Evolutionary conservation across 2,113 vertebrate species (phyloP).

Genomic region (Pogonocichla stellata): DNA sequence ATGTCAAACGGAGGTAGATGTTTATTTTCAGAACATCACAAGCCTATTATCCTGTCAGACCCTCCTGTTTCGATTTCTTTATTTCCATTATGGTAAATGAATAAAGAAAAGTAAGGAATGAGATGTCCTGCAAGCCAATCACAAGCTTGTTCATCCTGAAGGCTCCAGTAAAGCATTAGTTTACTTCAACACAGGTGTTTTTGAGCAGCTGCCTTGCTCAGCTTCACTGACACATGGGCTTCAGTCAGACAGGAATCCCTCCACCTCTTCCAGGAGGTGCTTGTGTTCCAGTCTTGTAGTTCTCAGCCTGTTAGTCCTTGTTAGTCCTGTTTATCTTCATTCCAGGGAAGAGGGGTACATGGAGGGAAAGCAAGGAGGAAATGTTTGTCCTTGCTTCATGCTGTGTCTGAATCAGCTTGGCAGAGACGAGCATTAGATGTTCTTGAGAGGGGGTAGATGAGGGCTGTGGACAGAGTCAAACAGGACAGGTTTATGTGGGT

Average conservation of each 20-base stretch:
- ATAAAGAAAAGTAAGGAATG: background rate
- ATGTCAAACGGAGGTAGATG: slow-evolving; percentile 8
- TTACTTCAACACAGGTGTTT: accelerated
- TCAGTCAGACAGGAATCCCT: background rate
- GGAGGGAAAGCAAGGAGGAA: background rate
- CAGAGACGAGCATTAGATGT: background rate
- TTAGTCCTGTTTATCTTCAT: background rate
- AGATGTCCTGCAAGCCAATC: background rate
- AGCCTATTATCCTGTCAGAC: slow-evolving; percentile 46
- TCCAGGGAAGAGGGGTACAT: accelerated
- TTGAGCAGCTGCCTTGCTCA: background rate
- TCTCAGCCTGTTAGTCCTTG: background rate
- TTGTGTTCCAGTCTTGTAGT: background rate
- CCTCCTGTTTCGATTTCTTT: slow-evolving; percentile 11
- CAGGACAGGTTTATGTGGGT: background rate
- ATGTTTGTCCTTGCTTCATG: accelerated
- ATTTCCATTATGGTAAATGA: slow-evolving; percentile 39
- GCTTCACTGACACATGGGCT: background rate
- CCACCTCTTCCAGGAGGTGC: background rate
- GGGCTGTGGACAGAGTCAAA: background rate
- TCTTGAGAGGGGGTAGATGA: background rate
- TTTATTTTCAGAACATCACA: slow-evolving; percentile 45
- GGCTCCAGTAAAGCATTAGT: background rate
- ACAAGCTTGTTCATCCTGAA: background rate
- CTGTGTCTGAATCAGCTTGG: background rate